phyloP scores from a whole-genome alignment of 2,888 invertebrate genomes.

The Pseudococcus viburni region DNA sequence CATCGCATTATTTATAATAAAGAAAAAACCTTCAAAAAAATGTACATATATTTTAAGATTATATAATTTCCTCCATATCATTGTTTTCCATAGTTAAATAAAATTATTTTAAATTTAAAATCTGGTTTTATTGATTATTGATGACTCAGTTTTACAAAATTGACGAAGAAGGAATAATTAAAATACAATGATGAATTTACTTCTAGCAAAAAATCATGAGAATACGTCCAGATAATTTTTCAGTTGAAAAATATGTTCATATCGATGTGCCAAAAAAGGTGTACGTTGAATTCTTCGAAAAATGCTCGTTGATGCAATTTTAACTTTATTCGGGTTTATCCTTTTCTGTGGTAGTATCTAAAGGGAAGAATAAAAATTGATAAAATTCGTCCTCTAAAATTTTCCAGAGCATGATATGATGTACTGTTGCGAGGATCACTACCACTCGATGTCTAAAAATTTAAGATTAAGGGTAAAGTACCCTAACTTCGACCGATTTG shows the following conservation, averaged over 20 bases:
- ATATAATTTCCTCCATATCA: constrained; percentile 66
- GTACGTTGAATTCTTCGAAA: background rate
- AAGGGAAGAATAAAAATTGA: background rate
- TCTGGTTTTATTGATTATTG: background rate
- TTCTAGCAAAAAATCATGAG: background rate
- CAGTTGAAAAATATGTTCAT: too few species aligned
- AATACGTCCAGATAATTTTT: background rate
- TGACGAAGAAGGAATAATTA: too few species aligned
- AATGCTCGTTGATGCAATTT: background rate
- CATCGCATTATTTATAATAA: constrained; percentile 55
- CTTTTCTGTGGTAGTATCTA: background rate
- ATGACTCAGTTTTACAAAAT: background rate
- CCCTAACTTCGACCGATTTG: too few species aligned
- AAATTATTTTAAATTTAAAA: constrained; percentile 63
- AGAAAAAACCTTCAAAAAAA: constrained; percentile 56
- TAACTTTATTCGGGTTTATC: background rate
- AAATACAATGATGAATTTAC: background rate
- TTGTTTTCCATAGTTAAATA: constrained; percentile 67
- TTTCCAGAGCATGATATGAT: too few species aligned
- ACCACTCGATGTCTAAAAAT: too few species aligned
- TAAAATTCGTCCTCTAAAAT: too few species aligned
- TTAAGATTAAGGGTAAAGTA: too few species aligned
- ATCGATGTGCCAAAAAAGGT: too few species aligned
- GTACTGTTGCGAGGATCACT: too few species aligned
- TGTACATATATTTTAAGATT: constrained; percentile 61